Evolutionary conservation across 2,113 vertebrate species (phyloP).

Genomic region (Cricetomys ansorgei): DNA sequence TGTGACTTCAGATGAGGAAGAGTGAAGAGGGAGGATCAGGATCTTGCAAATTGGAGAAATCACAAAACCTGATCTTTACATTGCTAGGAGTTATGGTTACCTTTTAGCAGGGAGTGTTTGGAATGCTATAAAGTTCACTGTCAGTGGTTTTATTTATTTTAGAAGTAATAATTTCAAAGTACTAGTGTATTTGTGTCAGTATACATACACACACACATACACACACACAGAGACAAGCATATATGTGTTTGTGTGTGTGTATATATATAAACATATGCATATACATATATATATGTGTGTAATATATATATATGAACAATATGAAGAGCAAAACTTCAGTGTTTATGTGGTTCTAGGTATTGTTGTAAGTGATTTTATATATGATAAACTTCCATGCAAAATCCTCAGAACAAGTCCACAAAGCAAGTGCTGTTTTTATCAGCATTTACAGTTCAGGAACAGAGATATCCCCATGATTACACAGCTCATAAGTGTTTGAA

Average conservation of each 20-base stretch:
- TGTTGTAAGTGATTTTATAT: background rate
- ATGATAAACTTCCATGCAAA: background rate
- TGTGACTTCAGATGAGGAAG: background rate
- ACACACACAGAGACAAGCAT: no score
- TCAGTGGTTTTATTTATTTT: background rate
- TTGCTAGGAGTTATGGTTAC: background rate
- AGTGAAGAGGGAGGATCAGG: background rate
- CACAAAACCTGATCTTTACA: background rate
- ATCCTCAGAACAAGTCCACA: background rate
- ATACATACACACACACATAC: background rate
- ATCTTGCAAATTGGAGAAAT: background rate
- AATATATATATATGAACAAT: background rate
- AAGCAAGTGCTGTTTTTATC: background rate
- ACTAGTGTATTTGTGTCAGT: background rate
- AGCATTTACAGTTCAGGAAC: background rate
- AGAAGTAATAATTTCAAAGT: background rate
- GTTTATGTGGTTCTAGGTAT: background rate
- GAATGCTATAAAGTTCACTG: slow-evolving; percentile 8
- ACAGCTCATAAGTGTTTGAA: background rate
- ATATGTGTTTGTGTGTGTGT: background rate
- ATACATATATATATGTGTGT: background rate
- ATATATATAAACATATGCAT: background rate
- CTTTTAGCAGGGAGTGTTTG: background rate
- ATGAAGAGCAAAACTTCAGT: background rate
- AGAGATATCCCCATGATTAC: background rate